These are phyloP conservation scores for Emydocephalus ijimae DNA, from an alignment of 2,113 vertebrate genomes.

Conservation along the genomic window DNA sequence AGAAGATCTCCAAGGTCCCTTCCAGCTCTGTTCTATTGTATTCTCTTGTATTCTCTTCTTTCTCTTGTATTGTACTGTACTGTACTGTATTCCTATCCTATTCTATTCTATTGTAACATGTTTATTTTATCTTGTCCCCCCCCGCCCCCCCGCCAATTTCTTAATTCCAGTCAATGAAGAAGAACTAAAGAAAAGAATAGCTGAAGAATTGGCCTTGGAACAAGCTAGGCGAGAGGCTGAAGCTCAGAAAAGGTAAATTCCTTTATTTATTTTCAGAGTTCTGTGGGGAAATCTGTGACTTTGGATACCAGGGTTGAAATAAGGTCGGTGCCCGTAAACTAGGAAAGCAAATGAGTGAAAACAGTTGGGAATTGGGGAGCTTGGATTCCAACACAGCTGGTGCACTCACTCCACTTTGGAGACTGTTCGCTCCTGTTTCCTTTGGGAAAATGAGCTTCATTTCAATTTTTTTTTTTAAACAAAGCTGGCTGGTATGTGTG, in stretches of 20 bases:
- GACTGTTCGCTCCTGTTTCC: not conserved
- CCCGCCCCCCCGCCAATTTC: not conserved
- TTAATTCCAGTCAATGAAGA: slow-evolving; percentile 73
- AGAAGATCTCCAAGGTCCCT: too few species aligned
- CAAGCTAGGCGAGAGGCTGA: slow-evolving; percentile 73
- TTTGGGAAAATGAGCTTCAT: not conserved
- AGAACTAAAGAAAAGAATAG: slow-evolving; percentile 77
- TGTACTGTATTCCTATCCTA: too few species aligned
- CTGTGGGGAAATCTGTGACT: not conserved
- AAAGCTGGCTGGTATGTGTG: not conserved
- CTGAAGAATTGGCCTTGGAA: slow-evolving; percentile 75
- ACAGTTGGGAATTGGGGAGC: not conserved
- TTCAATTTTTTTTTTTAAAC: not conserved
- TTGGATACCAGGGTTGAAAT: not conserved
- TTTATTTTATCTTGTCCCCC: not conserved
- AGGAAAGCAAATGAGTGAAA: not conserved
- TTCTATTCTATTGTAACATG: not conserved
- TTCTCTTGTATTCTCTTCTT: too few species aligned
- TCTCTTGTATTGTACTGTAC: too few species aligned
- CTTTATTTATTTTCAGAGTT: not conserved
- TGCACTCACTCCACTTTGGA: not conserved
- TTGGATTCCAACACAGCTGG: not conserved
- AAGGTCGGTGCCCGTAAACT: not conserved
- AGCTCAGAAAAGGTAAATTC: slow-evolving; percentile 72
- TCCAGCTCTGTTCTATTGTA: too few species aligned